phyloP scores from a whole-genome alignment of 1,140 invertebrate species.

The Coptotermes formosanus region DNA sequence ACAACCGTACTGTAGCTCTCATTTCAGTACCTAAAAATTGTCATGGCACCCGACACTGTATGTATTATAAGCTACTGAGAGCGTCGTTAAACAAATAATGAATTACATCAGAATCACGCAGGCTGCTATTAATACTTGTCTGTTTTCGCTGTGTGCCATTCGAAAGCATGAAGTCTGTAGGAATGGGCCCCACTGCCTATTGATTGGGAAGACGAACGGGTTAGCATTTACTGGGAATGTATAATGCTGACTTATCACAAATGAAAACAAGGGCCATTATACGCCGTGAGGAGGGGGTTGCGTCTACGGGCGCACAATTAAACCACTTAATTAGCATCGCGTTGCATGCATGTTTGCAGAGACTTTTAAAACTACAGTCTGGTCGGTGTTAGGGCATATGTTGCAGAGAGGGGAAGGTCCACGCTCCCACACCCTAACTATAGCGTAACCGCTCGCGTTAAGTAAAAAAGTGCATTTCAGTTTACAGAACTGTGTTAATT shows the following conservation, averaged over 20 bases:
- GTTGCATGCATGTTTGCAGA: conserved; percentile 8
- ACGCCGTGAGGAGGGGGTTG: not conserved
- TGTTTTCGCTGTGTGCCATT: not conserved
- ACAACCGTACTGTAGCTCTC: too few species aligned
- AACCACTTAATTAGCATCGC: conserved; percentile 7
- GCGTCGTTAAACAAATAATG: too few species aligned
- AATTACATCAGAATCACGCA: too few species aligned
- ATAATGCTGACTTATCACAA: conserved; percentile 29
- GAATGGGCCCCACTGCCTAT: conserved; percentile 19
- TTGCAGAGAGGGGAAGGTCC: too few species aligned
- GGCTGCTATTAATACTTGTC: too few species aligned
- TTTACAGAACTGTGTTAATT: too few species aligned
- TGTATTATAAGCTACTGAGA: too few species aligned
- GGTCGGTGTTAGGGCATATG: not conserved
- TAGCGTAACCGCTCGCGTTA: too few species aligned
- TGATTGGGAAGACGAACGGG: conserved; percentile 22
- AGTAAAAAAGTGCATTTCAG: too few species aligned
- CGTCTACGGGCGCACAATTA: not conserved
- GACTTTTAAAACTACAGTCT: not conserved
- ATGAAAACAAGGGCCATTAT: conserved; percentile 28
- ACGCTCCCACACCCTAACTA: too few species aligned
- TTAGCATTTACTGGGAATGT: not conserved
- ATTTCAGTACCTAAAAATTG: too few species aligned
- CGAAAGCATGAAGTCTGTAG: not conserved
- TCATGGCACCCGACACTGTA: too few species aligned